Evolutionary conservation across 2,888 invertebrate species (phyloP), one percentile per base, ranked within the genome.

Genomic region (Lomographa bimaculata): DNA sequence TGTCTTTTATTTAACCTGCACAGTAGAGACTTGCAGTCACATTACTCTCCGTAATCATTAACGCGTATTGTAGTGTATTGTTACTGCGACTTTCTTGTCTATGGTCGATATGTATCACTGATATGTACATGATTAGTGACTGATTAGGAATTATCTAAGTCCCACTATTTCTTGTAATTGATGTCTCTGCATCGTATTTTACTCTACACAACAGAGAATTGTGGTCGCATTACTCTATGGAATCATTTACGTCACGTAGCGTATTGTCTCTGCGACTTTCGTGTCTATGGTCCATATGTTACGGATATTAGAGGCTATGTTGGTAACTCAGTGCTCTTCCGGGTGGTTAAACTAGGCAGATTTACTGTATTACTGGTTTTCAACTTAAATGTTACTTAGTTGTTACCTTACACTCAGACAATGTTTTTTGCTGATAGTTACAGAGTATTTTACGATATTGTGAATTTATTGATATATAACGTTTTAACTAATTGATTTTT

Each of bases 251-350:
- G 34, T 34, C 40, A 34, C 41, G 18, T 38, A 6, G 24, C 16
- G 10, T 30, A 24, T 28, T 24, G 33, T 41, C 24, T 32, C n/a
- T 21, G 23, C 16, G n/a, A 7, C 9, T 35, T 25, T 29, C 42
- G 27, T 43, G 36, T 37, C 36, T 27, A 14, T 37, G 17, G 27
- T 14, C 27, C 26, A 32, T 43, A 28, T 27, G 36, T 42, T 32
- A 27, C 20, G 26, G 32, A 18, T 27, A 36, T 36, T 32, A 26
- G 9, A 10, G 29, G n/a, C 12, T 34, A 19, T 34, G 28, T 28
- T 18, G 25, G 9, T 25, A 34, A 14, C 12, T 25, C 12, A 11
- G 9, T 27, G 12, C 21, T 18, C n/a, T 26, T 21, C 20, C 30
- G 25, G 7, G 9, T 29, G 7, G 10, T 23, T 7, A 32, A 27